Conservation (phyloP, 2,888 invertebrate genomes). For the Oxytorus armatus region DNA sequence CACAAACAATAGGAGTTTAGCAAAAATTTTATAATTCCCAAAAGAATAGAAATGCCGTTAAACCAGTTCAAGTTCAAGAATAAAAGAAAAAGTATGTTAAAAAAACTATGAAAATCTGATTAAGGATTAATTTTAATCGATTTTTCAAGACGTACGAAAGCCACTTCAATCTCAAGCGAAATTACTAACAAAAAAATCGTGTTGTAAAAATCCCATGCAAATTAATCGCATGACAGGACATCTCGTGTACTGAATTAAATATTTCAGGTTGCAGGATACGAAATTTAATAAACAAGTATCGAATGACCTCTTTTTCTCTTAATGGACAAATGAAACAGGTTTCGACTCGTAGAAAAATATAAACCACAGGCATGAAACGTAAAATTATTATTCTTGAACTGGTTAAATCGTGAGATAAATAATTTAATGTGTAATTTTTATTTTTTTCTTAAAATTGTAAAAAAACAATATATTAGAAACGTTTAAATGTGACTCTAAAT, state of each 20-base stretch:
- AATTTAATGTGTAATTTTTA: constrained; percentile 15
- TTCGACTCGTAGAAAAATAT: constrained; percentile 50
- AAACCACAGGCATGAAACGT: constrained; percentile 13
- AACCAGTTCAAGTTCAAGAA: constrained; percentile 73
- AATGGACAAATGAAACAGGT: neutral
- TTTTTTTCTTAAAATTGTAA: constrained; percentile 22
- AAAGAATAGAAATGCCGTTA: constrained; percentile 56
- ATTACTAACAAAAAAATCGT: constrained; percentile 2
- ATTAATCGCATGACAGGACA: constrained; percentile 16
- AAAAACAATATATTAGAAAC: constrained; percentile 7
- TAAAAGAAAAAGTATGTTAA: too few species aligned
- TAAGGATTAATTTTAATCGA: too few species aligned
- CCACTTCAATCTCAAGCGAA: constrained; percentile 38
- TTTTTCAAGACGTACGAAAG: too few species aligned
- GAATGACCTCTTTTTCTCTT: constrained; percentile 18
- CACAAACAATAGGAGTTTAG: constrained; percentile 63
- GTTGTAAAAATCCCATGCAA: constrained; percentile 37
- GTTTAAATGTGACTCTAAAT: constrained; percentile 54
- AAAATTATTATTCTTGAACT: constrained; percentile 72
- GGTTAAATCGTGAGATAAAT: constrained; percentile 64
- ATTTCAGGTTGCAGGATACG: constrained; percentile 50
- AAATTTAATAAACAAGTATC: constrained; percentile 45
- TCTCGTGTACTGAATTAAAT: constrained; percentile 15
- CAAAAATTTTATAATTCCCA: constrained; percentile 63
- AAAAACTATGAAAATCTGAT: constrained; percentile 28